A percentile compares a stretch with the other conserved stretches of the same genome.
Evolutionary conservation across 2,888 invertebrate genomes (phyloP).

Genomic region (Xanthostigma xanthostigma): DNA sequence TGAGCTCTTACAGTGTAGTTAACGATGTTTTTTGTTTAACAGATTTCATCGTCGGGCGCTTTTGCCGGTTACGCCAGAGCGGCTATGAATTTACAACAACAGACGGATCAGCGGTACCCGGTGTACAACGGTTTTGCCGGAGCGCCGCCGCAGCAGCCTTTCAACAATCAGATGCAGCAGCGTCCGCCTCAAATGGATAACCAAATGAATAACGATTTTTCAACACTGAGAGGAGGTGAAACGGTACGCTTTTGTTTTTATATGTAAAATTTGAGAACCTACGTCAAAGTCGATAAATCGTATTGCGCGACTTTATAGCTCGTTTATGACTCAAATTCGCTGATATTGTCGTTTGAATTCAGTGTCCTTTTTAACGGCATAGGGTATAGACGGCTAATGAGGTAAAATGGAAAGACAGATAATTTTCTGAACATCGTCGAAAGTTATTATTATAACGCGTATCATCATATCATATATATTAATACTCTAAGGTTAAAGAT

Average conservation of each 20-base stretch:
- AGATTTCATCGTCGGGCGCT: slow-evolving; percentile 9
- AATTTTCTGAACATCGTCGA: no score
- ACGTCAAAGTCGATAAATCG: slow-evolving; percentile 22
- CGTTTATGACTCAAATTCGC: no score
- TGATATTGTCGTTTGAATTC: no score
- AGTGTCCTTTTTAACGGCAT: no score
- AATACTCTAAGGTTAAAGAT: no score
- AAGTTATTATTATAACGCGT: no score
- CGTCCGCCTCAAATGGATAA: slow-evolving; percentile 1
- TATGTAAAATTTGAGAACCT: background rate
- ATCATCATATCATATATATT: no score
- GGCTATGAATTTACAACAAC: slow-evolving; percentile 10
- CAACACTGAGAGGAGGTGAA: slow-evolving; percentile 3
- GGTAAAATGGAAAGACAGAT: no score
- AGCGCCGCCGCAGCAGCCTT: no score
- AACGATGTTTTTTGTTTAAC: background rate
- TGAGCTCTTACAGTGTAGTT: no score
- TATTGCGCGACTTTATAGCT: no score
- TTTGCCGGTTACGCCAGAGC: slow-evolving; percentile 17
- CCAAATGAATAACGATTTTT: slow-evolving; percentile 1
- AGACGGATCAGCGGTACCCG: background rate
- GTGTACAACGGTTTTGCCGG: background rate
- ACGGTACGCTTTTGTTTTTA: background rate
- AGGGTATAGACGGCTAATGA: no score
- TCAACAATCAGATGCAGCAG: slow-evolving; percentile 1